Evolutionary conservation across 1,140 invertebrate species (phyloP), one percentile per base, ranked within the genome.

Genomic region (Dendrolimus punctatus): DNA sequence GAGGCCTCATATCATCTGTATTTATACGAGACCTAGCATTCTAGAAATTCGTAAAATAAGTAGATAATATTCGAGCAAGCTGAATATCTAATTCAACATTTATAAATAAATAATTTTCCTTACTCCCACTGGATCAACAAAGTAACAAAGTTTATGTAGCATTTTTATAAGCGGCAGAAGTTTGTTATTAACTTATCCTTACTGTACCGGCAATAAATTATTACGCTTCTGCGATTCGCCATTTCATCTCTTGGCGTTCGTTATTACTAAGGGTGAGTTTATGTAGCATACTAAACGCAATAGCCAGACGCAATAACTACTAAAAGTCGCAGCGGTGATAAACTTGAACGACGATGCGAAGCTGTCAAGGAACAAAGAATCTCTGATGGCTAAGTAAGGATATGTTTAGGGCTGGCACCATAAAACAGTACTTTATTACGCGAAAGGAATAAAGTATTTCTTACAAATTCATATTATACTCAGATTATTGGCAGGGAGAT

Each of bases 261-360:
- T 71, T 76, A 73, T 77, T 71, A 66, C 64, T 53, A 56, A 66
- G 80, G 78, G 80, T 80, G 68, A 68, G 69, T 76, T 75, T 70
- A 73, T 64, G 68, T 66, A 65, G 73, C 68, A 64, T 64, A 23
- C 23, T 23, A 62, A 54, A 60, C 67, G 69, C 64, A 62, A 69
- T 55, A 43, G 57, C 55, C 53, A 58, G 68, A 73, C 58, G 75
- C 80, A 84, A 80, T 81, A 81, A 80, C 75, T 68, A 73, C 62
- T 76, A 71, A 72, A 71, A 73, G 71, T 73, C 71, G 66, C 67
- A 65, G 52, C 61, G 72, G 75, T 66, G 69, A 79, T 79, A 82
- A 80, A 80, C 64, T 76, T 67, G 64, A 64, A 66, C 55, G 64
- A 66, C 58, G 58, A 57, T 53, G 10, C 49, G 42, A n/a, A 23